Conservation (phyloP, 1,140 invertebrate species). For the Epicauta chinensis region DNA sequence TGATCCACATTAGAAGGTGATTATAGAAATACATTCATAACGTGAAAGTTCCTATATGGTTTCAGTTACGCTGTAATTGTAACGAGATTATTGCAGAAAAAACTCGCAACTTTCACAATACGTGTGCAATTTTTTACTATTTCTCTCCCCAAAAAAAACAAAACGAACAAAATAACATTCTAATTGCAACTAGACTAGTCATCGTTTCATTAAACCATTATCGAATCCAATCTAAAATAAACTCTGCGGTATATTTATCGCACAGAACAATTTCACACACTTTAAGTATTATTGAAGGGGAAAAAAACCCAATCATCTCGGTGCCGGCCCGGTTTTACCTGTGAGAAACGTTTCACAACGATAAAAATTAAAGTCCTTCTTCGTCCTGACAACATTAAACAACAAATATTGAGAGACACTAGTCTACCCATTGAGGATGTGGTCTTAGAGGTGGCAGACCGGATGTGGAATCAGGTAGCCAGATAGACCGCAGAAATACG, state of each 20-base stretch:
- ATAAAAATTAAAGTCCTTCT: conserved; percentile 5
- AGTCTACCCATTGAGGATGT: conserved; percentile 23
- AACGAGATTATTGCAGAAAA: too few species aligned
- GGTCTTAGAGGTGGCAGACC: conserved; percentile 29
- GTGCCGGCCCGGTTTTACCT: conserved; percentile 15
- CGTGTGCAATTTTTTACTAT: too few species aligned
- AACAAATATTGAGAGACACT: neutral
- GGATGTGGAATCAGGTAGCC: conserved; percentile 38
- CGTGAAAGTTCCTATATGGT: conserved; percentile 15
- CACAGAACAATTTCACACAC: conserved; percentile 34
- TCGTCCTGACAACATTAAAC: neutral
- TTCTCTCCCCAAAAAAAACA: too few species aligned
- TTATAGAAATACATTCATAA: neutral
- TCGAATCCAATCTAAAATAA: conserved; percentile 21
- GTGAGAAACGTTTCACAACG: conserved; percentile 25
- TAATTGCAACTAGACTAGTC: too few species aligned
- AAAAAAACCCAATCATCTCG: conserved; percentile 16
- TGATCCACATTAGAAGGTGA: conserved; percentile 12
- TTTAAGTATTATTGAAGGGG: conserved; percentile 24
- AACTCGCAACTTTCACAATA: too few species aligned
- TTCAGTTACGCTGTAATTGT: conserved; percentile 13
- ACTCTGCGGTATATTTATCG: conserved; percentile 26
- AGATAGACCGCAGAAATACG: conserved; percentile 29
- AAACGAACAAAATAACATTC: too few species aligned
- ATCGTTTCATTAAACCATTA: conserved; percentile 19